Evolutionary conservation across 2,888 invertebrate species (phyloP).

Genomic region (Dioctria rufipes): DNA sequence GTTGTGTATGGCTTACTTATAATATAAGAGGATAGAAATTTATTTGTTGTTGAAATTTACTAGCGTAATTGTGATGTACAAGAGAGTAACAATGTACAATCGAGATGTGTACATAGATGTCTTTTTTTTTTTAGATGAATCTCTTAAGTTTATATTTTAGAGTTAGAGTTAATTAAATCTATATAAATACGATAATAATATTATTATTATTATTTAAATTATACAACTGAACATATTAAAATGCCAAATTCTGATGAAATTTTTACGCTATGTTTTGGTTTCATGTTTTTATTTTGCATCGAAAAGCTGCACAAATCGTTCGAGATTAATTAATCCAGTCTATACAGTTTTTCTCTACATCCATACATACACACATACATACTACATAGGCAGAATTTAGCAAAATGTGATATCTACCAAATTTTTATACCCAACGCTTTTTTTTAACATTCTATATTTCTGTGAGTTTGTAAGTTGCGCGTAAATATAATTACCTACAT

Average conservation of each 20-base stretch:
- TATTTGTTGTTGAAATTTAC: conserved; percentile 42
- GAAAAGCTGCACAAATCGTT: background rate
- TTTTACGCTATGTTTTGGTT: conserved; percentile 4
- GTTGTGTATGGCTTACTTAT: conserved; percentile 22
- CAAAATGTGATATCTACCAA: conserved; percentile 51
- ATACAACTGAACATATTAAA: conserved; percentile 37
- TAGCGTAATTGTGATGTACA: conserved; percentile 44
- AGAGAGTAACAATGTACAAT: conserved; percentile 13
- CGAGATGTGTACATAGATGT: conserved; percentile 21
- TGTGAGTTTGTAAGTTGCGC: conserved; percentile 8
- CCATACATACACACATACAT: too few species aligned
- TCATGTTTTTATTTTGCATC: background rate
- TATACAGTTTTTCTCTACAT: conserved; percentile 15
- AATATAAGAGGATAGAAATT: conserved; percentile 9
- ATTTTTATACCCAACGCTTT: conserved; percentile 37
- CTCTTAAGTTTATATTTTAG: conserved; percentile 26
- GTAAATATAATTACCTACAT: background rate
- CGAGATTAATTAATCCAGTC: background rate
- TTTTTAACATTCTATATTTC: conserved; percentile 19
- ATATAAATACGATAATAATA: background rate
- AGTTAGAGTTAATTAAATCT: background rate
- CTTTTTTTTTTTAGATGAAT: conserved; percentile 15
- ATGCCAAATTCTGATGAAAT: conserved; percentile 39
- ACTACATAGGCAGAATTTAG: conserved; percentile 15
- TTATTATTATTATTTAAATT: conserved; percentile 34